Evolutionary conservation across 2,797 vertebrate species (phyloP).

Genomic region (Avahi laniger): DNA sequence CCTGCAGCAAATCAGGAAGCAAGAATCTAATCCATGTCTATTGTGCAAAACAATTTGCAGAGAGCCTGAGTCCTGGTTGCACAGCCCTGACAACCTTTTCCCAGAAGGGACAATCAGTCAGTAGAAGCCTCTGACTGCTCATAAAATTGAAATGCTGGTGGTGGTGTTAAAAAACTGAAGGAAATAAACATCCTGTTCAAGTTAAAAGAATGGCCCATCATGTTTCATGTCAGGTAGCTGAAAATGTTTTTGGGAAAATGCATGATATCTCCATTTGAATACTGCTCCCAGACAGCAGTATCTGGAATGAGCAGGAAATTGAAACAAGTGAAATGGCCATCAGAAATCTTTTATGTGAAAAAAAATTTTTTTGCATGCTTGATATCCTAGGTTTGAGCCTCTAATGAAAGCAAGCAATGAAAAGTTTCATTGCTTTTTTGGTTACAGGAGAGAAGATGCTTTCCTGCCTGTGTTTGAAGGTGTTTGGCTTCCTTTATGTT

Average conservation of each 20-base stretch:
- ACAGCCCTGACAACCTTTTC: background rate
- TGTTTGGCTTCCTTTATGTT: background rate
- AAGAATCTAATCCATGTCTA: background rate
- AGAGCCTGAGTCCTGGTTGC: background rate
- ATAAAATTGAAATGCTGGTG: background rate
- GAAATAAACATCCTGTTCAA: background rate
- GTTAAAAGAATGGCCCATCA: background rate
- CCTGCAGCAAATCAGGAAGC: background rate
- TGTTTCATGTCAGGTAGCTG: background rate
- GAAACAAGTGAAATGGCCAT: constrained; percentile 3
- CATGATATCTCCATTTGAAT: background rate
- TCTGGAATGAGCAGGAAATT: constrained; percentile 31
- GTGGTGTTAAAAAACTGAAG: background rate
- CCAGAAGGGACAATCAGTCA: background rate
- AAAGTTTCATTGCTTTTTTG: background rate
- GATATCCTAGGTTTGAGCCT: background rate
- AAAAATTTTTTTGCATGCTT: background rate
- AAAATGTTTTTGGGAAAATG: background rate
- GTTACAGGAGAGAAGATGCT: background rate
- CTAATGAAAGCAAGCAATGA: background rate
- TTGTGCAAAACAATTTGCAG: background rate
- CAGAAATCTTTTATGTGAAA: constrained; percentile 28
- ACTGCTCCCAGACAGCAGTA: background rate
- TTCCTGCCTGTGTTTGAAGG: background rate
- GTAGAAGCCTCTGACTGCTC: background rate